Evolutionary conservation across 2,888 invertebrate genomes (phyloP), one percentile per base, ranked within the genome.

Genomic region (Sussaba pulchella): DNA sequence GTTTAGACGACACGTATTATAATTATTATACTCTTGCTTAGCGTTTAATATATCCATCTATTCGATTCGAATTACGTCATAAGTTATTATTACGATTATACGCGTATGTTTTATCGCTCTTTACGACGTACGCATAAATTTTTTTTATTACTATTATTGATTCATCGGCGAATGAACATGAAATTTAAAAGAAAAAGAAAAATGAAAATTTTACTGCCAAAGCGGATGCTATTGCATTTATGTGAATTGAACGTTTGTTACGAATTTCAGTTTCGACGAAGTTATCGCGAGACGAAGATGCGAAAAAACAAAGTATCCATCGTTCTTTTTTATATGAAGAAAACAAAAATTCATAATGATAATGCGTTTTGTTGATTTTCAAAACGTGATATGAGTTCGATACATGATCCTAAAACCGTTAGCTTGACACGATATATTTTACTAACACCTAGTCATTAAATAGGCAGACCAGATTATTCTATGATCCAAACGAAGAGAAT

Each of bases 131-230:
- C 69, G 69, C 67, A 50, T 73, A 78, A 77, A 31, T 21, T 66
- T 57, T 31, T 63, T 78, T 63, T 75, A 81, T 71, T 78, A 73
- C 72, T 79, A 70, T 63, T 64, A 69, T 81, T 78, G 54, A 50
- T 61, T 69, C 63, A 73, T 71, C 64, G 69, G 54, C 57, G 14
- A 64, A 74, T 63, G 52, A 45, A 61, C 59, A 69, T 43, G 31
- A 54, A 17, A 6, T 21, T 66, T 59, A 57, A 47, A 8, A 24
- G 61, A 72, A 66, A 75, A 72, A 59, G 52, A 80, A 78, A 73
- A 83, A 66, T 82, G 64, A 83, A 86, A 87, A 88, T 87, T 87
- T 87, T 89, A 91, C 91, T 91, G 91, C 91, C 91, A 91, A 90
- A 89, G 86, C 83, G 83, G 85, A 88, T 89, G 88, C 87, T 88